Base-by-base conservation (phyloP, 2,888 invertebrate genomes). In the Nasonovia ribisnigri region DNA sequence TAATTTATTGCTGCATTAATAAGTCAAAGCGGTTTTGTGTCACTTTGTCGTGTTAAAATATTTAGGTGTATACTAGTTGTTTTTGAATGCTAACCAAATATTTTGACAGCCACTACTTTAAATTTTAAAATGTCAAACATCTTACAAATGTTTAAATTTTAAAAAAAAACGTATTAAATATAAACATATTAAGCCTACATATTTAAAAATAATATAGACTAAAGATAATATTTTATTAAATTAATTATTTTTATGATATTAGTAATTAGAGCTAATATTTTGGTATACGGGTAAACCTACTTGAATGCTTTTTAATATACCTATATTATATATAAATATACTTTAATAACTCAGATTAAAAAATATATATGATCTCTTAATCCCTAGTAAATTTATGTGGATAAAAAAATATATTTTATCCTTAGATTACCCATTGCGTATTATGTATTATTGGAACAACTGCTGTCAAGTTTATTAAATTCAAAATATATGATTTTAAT, bases 1-100 rank as follows among this genome's bases (percentile, higher is more conserved):
- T 84, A 84, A 43, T 77, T 77, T 77, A 77, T 77, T 77, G 36
- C 36, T 77, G 20, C 77, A 77, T 36, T 77, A 77, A 77, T 36
- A 77, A 77, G 36, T 77, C 36, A 36, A 77, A 77, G 77, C 77
- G 36, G 36, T 77, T 77, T 77, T 36, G 20, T 36, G 77, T 77
- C 36, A 77, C 77, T 77, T 77, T 77, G 20, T 36, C 36, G 77
- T 8, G 77, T 36, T 77, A 77, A 48, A 48, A 87, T 87, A 87
- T n/a, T 51, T 51, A 87, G n/a, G 16, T n/a, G 16, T 48, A 24
- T n/a, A 87, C 29, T 29, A 86, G n/a, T n/a, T 48, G 10, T 87
- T 87, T 87, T 87, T 87, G n/a, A 87, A 87, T 51, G 16, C 10
- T 87, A 87, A 46, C 87, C n/a, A 87, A 87, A 87, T 87, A 87